Conservation (phyloP, 2,797 vertebrate species). For the Eidolon dupreanum region DNA sequence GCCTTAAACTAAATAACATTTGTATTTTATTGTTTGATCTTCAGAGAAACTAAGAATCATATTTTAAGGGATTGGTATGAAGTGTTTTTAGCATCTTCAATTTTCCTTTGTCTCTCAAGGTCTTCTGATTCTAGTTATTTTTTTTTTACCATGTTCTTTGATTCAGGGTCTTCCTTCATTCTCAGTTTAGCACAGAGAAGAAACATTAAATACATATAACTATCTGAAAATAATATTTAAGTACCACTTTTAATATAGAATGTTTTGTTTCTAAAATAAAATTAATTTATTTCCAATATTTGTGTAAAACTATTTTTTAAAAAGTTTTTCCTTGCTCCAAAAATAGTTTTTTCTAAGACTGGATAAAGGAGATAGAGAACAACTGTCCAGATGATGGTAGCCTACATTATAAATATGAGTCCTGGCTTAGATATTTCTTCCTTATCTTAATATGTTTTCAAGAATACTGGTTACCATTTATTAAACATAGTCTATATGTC, state of each 20-base stretch:
- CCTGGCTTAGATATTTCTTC: not conserved
- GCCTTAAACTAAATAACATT: not conserved
- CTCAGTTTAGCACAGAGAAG: not conserved
- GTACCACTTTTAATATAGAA: not conserved
- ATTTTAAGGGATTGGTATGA: slow-evolving; percentile 32
- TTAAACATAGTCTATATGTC: slow-evolving; percentile 2
- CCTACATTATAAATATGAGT: not conserved
- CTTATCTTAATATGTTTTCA: not conserved
- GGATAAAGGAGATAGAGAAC: not conserved
- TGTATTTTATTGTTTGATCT: not conserved
- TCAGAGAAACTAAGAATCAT: not conserved
- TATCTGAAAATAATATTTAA: slow-evolving; percentile 28
- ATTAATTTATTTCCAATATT: not conserved
- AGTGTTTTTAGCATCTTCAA: not conserved
- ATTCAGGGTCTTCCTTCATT: not conserved
- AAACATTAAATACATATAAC: slow-evolving; percentile 12
- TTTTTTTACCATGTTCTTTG: not conserved
- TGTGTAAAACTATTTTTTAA: not conserved
- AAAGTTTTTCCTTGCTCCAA: slow-evolving; percentile 20
- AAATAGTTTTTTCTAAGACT: not conserved
- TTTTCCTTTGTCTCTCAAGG: slow-evolving; percentile 1
- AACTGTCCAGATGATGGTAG: not conserved
- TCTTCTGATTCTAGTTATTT: slow-evolving; percentile 21
- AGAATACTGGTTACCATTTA: not conserved
- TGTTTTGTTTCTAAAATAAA: slow-evolving; percentile 17